Base-by-base conservation (phyloP, 1,140 invertebrate species). In the Araneus ventricosus region DNA sequence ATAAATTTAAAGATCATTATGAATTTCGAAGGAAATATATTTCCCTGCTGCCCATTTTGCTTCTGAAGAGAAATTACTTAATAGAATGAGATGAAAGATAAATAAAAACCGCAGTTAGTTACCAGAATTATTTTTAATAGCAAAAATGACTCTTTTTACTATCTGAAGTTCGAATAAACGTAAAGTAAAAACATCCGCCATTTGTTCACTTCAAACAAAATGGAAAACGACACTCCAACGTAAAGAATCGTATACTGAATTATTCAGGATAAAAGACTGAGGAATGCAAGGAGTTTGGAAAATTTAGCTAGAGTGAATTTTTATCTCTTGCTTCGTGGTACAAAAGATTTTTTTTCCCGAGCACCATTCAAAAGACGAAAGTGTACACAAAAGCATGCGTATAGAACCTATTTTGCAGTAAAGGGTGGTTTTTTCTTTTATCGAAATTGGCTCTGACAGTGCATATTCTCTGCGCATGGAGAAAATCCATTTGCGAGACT, bases 401-500 rank as follows among this genome's bases (percentile, higher is more conserved):
- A 59, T 22, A 17, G 63, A 27, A 67, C 63, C 63, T 67, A 67
- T 67, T 67, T 67, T 67, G 20, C 57, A 17, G 57, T 59, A 22
- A 59, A 59, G 24, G 57, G 57, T 67, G 24, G 63, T 67, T 7
- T n/a, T 67, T 27, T 67, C 24, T 67, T 67, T n/a, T 67, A 67
- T 67, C 63, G 7, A 27, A 67, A 67, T 67, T n/a, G 63, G 63
- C 24, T n/a, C 24, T n/a, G 63, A 67, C 63, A 67, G n/a, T 67
- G 63, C 24, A 67, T 67, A 67, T 67, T 67, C 27, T 67, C 63
- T 67, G 10, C 10, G 63, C 63, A 67, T 8, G 63, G 10, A 67
- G 63, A 67, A 67, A 67, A 27, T 67, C 63, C 63, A 67, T 67
- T 67, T 67, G 27, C 63, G 7, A 67, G n/a, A 67, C 63, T 67